These are phyloP conservation scores for Ecliptopera silaceata DNA, from an alignment of 2,888 invertebrate species.

Conservation along the genomic window DNA sequence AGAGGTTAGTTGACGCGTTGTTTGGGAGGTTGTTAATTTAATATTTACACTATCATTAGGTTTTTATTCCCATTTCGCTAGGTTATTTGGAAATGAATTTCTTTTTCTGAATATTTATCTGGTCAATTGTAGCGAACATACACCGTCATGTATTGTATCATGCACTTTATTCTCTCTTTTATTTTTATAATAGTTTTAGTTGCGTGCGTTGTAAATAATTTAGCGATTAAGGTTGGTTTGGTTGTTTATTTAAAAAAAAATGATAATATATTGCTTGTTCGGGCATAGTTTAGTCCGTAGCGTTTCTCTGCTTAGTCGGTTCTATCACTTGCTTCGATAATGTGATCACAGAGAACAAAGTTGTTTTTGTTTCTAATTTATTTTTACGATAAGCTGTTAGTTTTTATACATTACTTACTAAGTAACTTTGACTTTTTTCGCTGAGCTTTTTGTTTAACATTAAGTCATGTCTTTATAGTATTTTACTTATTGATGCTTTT, in stretches of 20 bases:
- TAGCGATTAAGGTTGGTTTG: conserved; percentile 67
- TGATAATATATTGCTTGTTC: conserved; percentile 67
- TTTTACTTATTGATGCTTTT: conserved; percentile 44
- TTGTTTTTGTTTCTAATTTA: conserved; percentile 83
- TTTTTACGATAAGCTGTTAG: conserved; percentile 76
- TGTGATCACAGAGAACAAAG: conserved; percentile 79
- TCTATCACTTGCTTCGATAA: conserved; percentile 55
- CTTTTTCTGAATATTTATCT: conserved; percentile 52
- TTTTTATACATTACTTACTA: conserved; percentile 59
- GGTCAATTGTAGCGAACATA: conserved; percentile 49
- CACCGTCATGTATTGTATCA: conserved; percentile 44
- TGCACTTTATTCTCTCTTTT: conserved; percentile 70
- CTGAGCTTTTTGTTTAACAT: conserved; percentile 51
- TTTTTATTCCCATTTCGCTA: conserved; percentile 56
- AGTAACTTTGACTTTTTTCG: conserved; percentile 42
- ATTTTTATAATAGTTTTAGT: conserved; percentile 54
- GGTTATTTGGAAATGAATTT: conserved; percentile 45
- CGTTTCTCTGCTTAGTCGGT: conserved; percentile 44
- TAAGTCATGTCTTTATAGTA: conserved; percentile 50
- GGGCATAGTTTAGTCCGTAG: conserved; percentile 35
- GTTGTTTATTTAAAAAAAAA: conserved; percentile 65
- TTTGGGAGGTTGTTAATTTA: conserved; percentile 76
- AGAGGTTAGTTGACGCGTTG: conserved; percentile 71
- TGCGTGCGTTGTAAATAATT: conserved; percentile 66
- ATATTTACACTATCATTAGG: conserved; percentile 57